Conservation (phyloP, 53 echinoderm and acorn worm genomes). For the Holothuria leucospilota region DNA sequence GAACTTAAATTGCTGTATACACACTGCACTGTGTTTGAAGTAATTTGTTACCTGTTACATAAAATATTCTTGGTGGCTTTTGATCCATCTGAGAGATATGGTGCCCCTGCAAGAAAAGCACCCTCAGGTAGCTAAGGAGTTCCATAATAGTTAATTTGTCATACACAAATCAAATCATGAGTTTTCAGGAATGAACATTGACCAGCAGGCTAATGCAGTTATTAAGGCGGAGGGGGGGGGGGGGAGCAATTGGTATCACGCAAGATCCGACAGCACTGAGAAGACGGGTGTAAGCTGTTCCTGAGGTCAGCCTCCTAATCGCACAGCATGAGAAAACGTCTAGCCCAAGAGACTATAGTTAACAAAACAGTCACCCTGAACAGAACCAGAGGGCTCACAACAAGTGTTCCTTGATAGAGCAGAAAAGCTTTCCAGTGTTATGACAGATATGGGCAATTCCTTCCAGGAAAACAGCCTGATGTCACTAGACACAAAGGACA, state of each 20-base stretch:
- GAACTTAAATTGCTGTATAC: too few relatives aligned
- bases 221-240: conserved; percentile 2
- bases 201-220: conserved; percentile 21
- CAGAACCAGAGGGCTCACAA: conserved; percentile 22
- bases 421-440: background rate
- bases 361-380: conserved; percentile 36
- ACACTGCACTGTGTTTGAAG: too few relatives aligned
- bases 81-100: conserved; percentile 60
- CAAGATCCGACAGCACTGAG: conserved; percentile 7
- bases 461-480: conserved; percentile 45
- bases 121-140: conserved; percentile 7
- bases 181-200: background rate
- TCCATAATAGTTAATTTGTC: conserved; percentile 23
- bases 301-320: conserved; percentile 42
- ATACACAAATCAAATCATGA: conserved; percentile 11
- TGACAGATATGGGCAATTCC: conserved; percentile 47
- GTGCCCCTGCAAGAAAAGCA: background rate
- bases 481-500: conserved; percentile 47
- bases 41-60: background rate
- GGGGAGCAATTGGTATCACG: conserved; percentile 35
- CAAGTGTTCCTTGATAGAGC: conserved; percentile 29
- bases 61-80: conserved; percentile 56
- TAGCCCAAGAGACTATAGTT: background rate
- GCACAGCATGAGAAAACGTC: conserved; percentile 23
- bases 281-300: conserved; percentile 51